phyloP scores from a whole-genome alignment of 2,113 vertebrate genomes.

The Barbus barbus region DNA sequence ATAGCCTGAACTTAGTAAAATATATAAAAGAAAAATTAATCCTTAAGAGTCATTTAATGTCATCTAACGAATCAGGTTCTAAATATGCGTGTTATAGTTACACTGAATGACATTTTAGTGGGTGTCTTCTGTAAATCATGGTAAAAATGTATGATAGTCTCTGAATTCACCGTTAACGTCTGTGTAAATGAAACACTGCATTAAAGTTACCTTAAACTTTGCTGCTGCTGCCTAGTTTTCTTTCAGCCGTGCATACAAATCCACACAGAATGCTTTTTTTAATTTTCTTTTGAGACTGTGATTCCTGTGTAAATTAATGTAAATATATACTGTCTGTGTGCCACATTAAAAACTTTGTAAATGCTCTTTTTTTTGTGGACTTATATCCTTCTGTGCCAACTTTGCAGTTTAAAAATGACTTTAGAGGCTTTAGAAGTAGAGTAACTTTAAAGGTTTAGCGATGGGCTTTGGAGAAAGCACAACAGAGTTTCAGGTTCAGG shows the following conservation, averaged over 20 bases:
- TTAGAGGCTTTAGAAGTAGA: constrained; percentile 3
- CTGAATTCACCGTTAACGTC: too few species aligned
- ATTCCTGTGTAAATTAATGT: not conserved
- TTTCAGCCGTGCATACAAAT: not conserved
- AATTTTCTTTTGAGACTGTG: not conserved
- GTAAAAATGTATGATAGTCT: too few species aligned
- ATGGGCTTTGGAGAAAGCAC: not conserved
- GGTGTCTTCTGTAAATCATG: too few species aligned
- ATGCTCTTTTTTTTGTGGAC: not conserved
- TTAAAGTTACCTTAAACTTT: not conserved
- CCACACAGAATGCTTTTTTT: not conserved
- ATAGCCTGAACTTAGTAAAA: too few species aligned
- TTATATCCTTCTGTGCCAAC: not conserved
- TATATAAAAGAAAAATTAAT: too few species aligned
- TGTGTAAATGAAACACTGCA: constrained; percentile 6
- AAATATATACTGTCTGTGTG: not conserved
- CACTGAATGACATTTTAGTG: too few species aligned
- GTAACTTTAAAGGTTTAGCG: not conserved
- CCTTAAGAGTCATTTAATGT: too few species aligned
- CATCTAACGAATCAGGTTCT: too few species aligned
- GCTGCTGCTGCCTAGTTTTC: constrained; percentile 9
- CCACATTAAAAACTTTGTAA: not conserved
- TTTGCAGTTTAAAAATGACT: not conserved
- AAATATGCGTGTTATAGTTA: too few species aligned
- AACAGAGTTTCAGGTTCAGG: not conserved